Evolutionary conservation across 2,797 vertebrate genomes (phyloP), one percentile per base, ranked within the genome.

Genomic region (Florisuga fusca): DNA sequence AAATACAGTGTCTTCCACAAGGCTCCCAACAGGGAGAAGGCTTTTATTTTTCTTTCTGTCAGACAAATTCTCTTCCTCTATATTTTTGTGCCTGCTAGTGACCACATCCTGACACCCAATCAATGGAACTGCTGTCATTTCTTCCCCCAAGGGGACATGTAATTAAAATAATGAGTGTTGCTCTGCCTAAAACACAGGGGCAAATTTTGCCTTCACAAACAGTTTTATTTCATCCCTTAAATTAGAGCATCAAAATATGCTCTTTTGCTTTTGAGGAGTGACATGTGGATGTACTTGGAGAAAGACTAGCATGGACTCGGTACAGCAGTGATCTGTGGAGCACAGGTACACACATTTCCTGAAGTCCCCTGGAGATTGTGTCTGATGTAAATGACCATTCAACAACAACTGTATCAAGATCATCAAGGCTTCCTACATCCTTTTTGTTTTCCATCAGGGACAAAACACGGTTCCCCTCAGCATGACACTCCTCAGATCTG

Each of bases 81-180:
- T 59, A 61, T 76, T 94, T 95, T 89, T 74, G 22, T 87, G 75
- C 50, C 83, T 84, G 61, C 48, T 66, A 8, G 31, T 78, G 80
- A 88, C 80, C 33, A 64, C 50, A 77, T 67, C 61, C 48, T 61
- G 74, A 95, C 93, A 25, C n/a, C 31, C 2, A 71, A 46, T 87
- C 71, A 79, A 69, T 75, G 45, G 45, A 74, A 26, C 7, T 76
- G 48, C 54, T 83, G 66, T 68, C 75, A 80, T 12, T 90, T 64
- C 34, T 87, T 92, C 23, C 36, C 68, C 33, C 46, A 74, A 74
- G 61, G 89, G 68, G 36, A 75, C 21, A 9, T 7, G 38, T n/a
- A 69, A 78, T 84, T 94, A 91, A 71, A 84, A 72, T 55, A 3
- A 13, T 73, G 55, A 59, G 19, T 10, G 50, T 43, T 6, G 1